Base-by-base conservation (phyloP, 1,140 invertebrate genomes). In the Lordiphosa mommai region DNA sequence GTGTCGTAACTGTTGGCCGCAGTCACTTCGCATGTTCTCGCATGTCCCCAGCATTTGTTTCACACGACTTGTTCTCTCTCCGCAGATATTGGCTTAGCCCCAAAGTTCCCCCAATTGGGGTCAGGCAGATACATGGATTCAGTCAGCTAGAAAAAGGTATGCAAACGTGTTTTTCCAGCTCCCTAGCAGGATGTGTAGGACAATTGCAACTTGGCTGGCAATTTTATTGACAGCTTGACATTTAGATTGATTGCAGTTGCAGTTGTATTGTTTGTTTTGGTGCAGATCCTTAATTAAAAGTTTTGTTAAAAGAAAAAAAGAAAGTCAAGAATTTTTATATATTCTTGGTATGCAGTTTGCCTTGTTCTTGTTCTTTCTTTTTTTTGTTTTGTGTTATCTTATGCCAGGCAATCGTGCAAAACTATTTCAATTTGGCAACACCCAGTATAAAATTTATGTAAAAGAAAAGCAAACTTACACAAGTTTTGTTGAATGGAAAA, bases 241-340 rank as follows among this genome's bases (percentile, higher is more conserved):
- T 82, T 77, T 82, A 77, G 77, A 82, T 82, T 82, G 76, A 82
- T 82, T 72, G 77, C 77, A 84, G 58, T 82, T 80, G 56, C 61
- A 65, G 61, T 65, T 14, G 10, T 7, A 2, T 36, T 50, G 40
- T 36, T 29, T 17, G 23, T 37, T 16, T 50, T 57, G 23, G 38
- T 58, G 43, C 17, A 38, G 38, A 47, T 56, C 57, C 59, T 80
- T 76, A 80, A 80, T 80, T 82, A 80, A 80, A 80, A 80, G 71
- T 80, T 79, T 67, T 50, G 23, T 37, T 57, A 37, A 72, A 72
- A 58, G 57, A 47, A 43, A 3, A 37, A 17, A 34, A 34, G 30
- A 32, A 37, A 46, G 32, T 9, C 30, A 33, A 37, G 23, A 43
- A 60, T 50, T 32, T 51, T 5, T 50, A n/a, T 34, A 17, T 12